Evolutionary conservation across 2,797 vertebrate species (phyloP), one percentile per base, ranked within the genome.

Genomic region (Emydoidea blandingii): DNA sequence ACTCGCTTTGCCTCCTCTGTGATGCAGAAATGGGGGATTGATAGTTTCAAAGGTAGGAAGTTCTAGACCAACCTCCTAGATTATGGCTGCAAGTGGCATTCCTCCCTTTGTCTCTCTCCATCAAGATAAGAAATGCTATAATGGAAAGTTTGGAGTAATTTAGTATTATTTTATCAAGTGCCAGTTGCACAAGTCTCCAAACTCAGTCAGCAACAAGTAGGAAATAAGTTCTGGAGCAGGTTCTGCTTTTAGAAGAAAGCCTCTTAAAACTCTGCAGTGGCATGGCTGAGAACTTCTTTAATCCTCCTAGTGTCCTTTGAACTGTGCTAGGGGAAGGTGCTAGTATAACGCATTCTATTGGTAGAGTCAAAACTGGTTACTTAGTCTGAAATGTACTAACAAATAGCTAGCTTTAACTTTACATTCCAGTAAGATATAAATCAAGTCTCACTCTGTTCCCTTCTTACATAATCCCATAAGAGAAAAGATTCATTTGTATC

Each of bases 31-130:
- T 95, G 95, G 80, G 91, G 93, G 85, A 95, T 91, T 95, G 85
- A 94, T 97, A 94, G 95, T 94, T 97, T 95, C 94, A 91, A 97
- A 97, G 90, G 93, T 95, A 96, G 95, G 95, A 97, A 95, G 96
- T 80, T 97, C 92, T 92, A 96, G 92, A 95, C 80, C 89, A 94
- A 92, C 86, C 25, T 92, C 87, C 85, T 94, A 94, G 95, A 95
- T 90, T 85, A 54, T 96, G 87, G 94, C 91, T 95, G 87, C 84
- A 52, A 95, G 91, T 93, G 91, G 59, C 87, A 76, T 93, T 92
- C 56, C 81, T 95, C 31, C 88, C 76, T 92, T 91, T 97, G 10
- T 37, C 79, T 85, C 31, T 88, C 53, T 90, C 80, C 44, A 5
- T 86, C 85, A 94, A 85, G 49, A 65, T 89, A 78, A 95, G 81